Percentiles rank a stretch among this genome's conserved stretches.
Evolutionary conservation across 2,888 invertebrate genomes (phyloP).

Genomic region (Ichneumon xanthorius): DNA sequence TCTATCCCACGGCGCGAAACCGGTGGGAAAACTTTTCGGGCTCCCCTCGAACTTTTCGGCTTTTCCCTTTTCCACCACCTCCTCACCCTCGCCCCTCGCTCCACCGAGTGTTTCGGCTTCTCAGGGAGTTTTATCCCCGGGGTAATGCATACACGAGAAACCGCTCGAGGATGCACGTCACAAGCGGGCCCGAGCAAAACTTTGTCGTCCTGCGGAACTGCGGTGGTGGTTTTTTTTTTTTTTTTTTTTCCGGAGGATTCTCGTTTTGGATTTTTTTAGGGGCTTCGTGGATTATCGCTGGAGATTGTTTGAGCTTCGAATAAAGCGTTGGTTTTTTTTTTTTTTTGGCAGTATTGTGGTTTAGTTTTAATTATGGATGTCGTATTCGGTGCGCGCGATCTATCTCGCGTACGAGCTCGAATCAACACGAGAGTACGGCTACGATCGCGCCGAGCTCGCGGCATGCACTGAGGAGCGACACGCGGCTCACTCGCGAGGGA

Average conservation of each 20-base stretch:
- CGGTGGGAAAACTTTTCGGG: slow-evolving; percentile 6
- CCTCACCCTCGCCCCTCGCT: no score
- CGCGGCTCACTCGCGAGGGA: slow-evolving; percentile 46
- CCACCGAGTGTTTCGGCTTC: not conserved
- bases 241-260: not conserved
- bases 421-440: slow-evolving; percentile 41
- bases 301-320: not conserved
- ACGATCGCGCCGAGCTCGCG: slow-evolving; percentile 78
- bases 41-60: slow-evolving; percentile 3
- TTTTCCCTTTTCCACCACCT: not conserved
- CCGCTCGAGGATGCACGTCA: not conserved
- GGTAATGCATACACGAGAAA: not conserved
- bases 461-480: slow-evolving; percentile 80
- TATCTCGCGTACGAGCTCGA: not conserved
- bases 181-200: not conserved
- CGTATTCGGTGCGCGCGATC: slow-evolving; percentile 4
- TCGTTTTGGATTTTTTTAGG: not conserved
- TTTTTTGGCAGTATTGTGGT: not conserved
- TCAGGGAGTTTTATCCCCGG: not conserved
- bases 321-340: slow-evolving; percentile 11
- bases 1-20: not conserved
- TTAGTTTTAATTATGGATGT: slow-evolving; percentile 8
- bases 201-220: not conserved
- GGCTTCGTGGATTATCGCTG: not conserved
- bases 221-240: not conserved